Evolutionary conservation across 2,888 invertebrate genomes (phyloP), one percentile per base, ranked within the genome.

Genomic region (Amblyteles armatorius): DNA sequence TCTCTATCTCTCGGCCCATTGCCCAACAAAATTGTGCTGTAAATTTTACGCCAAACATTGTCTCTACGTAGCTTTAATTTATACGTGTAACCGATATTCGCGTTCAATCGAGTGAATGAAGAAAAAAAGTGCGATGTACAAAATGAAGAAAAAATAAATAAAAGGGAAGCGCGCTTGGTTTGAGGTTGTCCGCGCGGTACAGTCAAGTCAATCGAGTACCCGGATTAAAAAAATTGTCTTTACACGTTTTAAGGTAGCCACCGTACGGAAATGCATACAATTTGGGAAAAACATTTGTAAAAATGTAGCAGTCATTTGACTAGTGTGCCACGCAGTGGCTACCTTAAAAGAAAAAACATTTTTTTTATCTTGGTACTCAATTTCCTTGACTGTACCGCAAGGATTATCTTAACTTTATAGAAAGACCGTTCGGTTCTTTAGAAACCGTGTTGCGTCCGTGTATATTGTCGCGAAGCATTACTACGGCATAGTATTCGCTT

Each of bases 11-110:
- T 82, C 78, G 87, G 79, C 78, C 83, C 72, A 72, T 83, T 79
- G 85, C 63, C 78, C 83, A 86, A 86, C 82, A 86, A 85, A 86
- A 86, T 80, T 88, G 71, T 78, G 68, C 63, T 74, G 65, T 84
- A 74, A 73, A 69, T 80, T 78, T 74, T 65, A 16, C 60, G 60
- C 63, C 74, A 57, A 73, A 57, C 11, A 57, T 57, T 57, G 57
- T 57, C 57, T 57, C 57, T n/a, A 6, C 52, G 22, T 57, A 57
- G 26, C 57, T 63, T 60, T 63, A 65, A 50, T 63, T 48, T 48
- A 36, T 76, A 65, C 19, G 16, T 65, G 50, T 11, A 29, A 0
- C 26, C 19, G 22, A 55, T 29, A 13, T 57, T 60, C 50, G 55
- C 52, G 33, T 40, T 22, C 55, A 16, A 65, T 65, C 50, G 67